Evolutionary conservation across 2,888 invertebrate genomes (phyloP), one percentile per base, ranked within the genome.

Genomic region (Sinotaia quadrata): DNA sequence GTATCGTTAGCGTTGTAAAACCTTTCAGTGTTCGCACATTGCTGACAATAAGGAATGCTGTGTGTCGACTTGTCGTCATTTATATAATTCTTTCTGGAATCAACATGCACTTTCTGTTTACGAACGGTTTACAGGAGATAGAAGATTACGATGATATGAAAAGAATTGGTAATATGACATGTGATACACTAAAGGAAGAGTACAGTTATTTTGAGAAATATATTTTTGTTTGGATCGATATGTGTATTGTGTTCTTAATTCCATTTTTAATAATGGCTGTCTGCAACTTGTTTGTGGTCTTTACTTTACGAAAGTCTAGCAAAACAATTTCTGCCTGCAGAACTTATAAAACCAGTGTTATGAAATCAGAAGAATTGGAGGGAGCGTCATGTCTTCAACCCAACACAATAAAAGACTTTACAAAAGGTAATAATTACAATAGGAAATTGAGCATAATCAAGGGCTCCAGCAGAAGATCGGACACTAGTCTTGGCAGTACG

Each of bases 191-290:
- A 49, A 52, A 29, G n/a, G n/a, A n/a, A 7, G 44, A 41, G 56
- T 54, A 34, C 37, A 34, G 24, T 12, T 15, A 36, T 18, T 63
- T 63, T 36, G 41, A 63, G 41, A 51, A 63, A 29, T 52, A 31
- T 21, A 15, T n/a, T 8, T 63, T 63, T 24, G 54, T 54, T 21
- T 63, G 52, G 54, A 63, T 63, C 41, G 63, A 63, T 27, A 31
- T 63, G 2, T 54, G 36, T 33, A 54, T 62, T 27, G 41, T 31
- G n/a, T 63, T 33, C 10, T 18, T 41, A 2, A n/a, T 37, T 24
- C 63, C 63, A 10, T 63, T 63, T 21, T 15, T 63, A 21, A 29
- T 51, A n/a, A 63, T 63, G 63, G 41, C 31, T 10, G 18, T 37
- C 15, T 63, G 54, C 21, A 56, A 63, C 31, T 12, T 5, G 21